Percentiles rank a stretch among this genome's conserved stretches.
Evolutionary conservation across 2,888 invertebrate genomes (phyloP).

Genomic region (Amiota minor): DNA sequence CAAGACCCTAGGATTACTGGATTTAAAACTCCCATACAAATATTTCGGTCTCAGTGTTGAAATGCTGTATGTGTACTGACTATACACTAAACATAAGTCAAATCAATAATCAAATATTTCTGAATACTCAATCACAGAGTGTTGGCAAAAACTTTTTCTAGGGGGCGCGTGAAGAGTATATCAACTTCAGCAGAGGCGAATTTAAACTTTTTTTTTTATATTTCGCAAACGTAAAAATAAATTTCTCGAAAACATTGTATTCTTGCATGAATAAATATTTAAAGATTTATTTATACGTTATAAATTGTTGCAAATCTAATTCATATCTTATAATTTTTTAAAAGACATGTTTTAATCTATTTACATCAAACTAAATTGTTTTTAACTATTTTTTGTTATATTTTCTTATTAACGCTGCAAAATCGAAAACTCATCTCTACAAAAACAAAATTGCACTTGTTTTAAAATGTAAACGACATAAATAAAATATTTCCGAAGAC

Average conservation of each 20-base stretch:
- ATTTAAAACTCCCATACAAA: too few species aligned
- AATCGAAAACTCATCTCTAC: constrained; percentile 15
- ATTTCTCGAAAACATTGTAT: background rate
- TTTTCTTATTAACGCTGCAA: constrained; percentile 50
- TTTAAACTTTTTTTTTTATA: too few species aligned
- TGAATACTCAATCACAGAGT: too few species aligned
- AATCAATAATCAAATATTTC: too few species aligned
- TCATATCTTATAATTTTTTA: constrained; percentile 10
- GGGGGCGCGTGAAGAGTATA: too few species aligned
- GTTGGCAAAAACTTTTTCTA: too few species aligned
- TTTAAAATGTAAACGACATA: constrained; percentile 43
- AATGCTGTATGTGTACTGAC: too few species aligned
- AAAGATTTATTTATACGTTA: background rate
- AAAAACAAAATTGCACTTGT: constrained; percentile 46
- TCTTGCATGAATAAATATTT: background rate
- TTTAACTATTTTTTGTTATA: constrained; percentile 39
- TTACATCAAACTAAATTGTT: constrained; percentile 28
- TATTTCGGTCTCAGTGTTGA: too few species aligned
- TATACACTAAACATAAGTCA: too few species aligned
- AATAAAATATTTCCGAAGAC: constrained; percentile 74
- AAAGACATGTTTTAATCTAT: constrained; percentile 1
- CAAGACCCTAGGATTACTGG: too few species aligned
- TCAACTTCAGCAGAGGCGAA: too few species aligned
- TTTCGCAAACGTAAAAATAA: too few species aligned
- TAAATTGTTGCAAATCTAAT: background rate